Conservation (phyloP, 2,888 invertebrate genomes). For the Chaetogeoica ovagalla region DNA sequence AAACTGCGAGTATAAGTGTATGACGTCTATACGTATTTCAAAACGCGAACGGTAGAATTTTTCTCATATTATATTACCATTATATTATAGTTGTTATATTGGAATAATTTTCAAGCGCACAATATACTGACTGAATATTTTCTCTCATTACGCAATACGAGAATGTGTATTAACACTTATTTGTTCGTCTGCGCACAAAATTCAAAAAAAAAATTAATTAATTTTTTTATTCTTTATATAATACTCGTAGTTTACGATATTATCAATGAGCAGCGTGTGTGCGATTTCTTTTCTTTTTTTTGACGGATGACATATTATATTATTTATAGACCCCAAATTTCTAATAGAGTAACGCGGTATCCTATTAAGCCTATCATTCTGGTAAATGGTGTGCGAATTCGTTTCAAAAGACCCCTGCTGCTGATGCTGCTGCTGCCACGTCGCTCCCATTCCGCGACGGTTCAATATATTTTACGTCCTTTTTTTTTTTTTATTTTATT, state of each 20-base stretch:
- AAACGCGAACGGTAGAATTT: too few species aligned
- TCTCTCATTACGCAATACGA: constrained; percentile 20
- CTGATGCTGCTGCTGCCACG: background rate
- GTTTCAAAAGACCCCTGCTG: constrained; percentile 20
- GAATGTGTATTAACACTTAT: background rate
- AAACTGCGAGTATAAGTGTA: too few species aligned
- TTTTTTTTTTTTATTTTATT: too few species aligned
- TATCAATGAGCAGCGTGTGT: constrained; percentile 32
- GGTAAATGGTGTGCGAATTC: constrained; percentile 50
- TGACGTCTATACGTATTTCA: too few species aligned
- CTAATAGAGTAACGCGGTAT: constrained; percentile 6
- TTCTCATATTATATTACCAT: too few species aligned
- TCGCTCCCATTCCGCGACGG: constrained; percentile 15
- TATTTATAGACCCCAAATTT: constrained; percentile 43
- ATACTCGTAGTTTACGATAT: background rate
- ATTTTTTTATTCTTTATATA: constrained; percentile 14
- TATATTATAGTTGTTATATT: background rate
- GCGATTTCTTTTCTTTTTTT: constrained; percentile 45
- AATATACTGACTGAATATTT: background rate
- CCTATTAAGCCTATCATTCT: constrained; percentile 30
- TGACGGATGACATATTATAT: constrained; percentile 20
- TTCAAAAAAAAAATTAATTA: constrained; percentile 13
- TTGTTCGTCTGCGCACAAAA: constrained; percentile 7
- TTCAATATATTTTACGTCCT: constrained; percentile 17
- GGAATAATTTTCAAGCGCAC: background rate